phyloP scores from a whole-genome alignment of 2,797 vertebrate genomes.

The Lepidocolaptes lacrymiger region DNA sequence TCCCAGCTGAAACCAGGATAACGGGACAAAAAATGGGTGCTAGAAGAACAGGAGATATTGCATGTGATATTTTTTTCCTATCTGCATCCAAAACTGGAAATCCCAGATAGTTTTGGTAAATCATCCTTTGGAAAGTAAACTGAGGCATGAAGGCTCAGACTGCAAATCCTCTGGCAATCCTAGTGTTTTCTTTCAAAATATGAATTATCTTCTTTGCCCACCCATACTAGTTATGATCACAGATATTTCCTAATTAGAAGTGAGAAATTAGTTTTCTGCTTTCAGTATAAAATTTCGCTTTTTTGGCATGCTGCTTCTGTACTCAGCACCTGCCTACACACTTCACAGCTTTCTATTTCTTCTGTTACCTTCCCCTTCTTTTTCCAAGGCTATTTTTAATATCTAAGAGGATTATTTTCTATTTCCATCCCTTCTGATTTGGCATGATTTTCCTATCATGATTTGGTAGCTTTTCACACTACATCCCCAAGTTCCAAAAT shows the following conservation, averaged over 20 bases:
- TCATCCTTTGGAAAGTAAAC: background rate
- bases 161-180: background rate
- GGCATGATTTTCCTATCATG: background rate
- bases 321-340: background rate
- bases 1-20: background rate
- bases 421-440: background rate
- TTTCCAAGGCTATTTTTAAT: conserved; percentile 29
- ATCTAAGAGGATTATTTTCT: background rate
- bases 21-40: background rate
- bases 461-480: background rate
- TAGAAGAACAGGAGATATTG: background rate
- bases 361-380: background rate
- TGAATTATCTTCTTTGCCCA: background rate
- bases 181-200: conserved; percentile 5
- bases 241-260: background rate
- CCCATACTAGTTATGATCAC: background rate
- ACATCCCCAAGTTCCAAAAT: background rate
- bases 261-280: conserved; percentile 18
- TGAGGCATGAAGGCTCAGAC: background rate
- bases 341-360: background rate
- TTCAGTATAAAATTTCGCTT: background rate
- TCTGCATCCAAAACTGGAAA: background rate
- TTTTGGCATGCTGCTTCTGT: background rate
- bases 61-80: background rate
- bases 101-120: background rate